Conservation (phyloP, 2,113 vertebrate species). For the Brachyhypopomus occidentalis region DNA sequence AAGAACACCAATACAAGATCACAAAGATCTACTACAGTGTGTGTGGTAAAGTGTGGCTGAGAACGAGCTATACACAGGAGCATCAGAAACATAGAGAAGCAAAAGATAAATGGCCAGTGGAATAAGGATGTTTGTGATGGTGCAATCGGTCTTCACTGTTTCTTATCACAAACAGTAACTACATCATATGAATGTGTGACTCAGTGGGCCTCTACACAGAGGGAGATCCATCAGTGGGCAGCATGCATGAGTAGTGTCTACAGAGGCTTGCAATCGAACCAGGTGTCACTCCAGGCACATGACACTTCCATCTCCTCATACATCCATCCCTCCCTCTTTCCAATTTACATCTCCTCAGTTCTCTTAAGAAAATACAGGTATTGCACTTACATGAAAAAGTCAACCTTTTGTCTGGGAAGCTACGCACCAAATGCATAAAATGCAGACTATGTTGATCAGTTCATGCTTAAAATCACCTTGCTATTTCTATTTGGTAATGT, state of each 20-base stretch:
- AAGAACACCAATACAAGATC: too few species aligned
- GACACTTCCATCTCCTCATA: conserved; percentile 26
- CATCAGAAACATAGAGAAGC: not conserved
- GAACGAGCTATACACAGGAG: not conserved
- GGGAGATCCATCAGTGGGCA: conserved; percentile 48
- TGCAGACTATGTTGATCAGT: too few species aligned
- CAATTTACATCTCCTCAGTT: not conserved
- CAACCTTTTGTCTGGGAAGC: not conserved
- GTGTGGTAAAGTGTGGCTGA: not conserved
- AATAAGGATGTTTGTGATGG: conserved; percentile 16
- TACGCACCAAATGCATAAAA: not conserved
- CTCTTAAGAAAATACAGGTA: not conserved
- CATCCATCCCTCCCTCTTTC: not conserved
- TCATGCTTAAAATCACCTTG: too few species aligned
- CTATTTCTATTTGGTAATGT: too few species aligned
- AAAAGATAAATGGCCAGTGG: not conserved
- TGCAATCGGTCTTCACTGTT: conserved; percentile 32
- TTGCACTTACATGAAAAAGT: not conserved
- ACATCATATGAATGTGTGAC: conserved; percentile 39
- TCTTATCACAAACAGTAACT: conserved; percentile 43
- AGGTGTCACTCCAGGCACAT: conserved; percentile 46
- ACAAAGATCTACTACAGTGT: not conserved
- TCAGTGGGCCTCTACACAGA: conserved; percentile 35
- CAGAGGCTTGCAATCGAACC: conserved; percentile 19
- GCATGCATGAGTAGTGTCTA: conserved; percentile 26